Base-by-base conservation (phyloP, 2,113 vertebrate species). In the Calyptommatus sinebrachiatus region DNA sequence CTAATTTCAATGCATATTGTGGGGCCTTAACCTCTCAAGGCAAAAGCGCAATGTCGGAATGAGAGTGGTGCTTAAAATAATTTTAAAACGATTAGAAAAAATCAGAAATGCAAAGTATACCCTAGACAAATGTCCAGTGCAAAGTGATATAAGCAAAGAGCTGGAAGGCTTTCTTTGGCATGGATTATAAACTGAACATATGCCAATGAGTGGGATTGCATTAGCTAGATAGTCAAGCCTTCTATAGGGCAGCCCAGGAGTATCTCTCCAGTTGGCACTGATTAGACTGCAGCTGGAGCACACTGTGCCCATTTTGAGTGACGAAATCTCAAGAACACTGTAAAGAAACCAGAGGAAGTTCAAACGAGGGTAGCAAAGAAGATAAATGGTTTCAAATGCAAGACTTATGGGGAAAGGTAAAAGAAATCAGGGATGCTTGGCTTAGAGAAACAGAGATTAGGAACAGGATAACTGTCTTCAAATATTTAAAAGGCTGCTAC, bases 401-500 rank as follows among this genome's bases (percentile, higher is more conserved):
- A 45, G 50, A 46, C 65, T 24, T 69, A 81, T 75, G 73, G 65
- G 65, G 35, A 75, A 69, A 81, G 35, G 73, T 69, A 75, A 72
- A 75, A 81, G 50, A 65, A 81, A 79, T 71, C 11, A 4, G 41
- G 57, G 69, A 71, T 71, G 60, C 63, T 63, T 69, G 41, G 31
- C n/a, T 75, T 69, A 61, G 31, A 81, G 65, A 74, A 68, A 78
- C 63, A 63, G 57, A 81, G 26, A 75, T 75, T 60, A 81, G 29
- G 63, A 67, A 74, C 50, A 80, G 68, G 50, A 75, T 74, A 81
- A 74, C 71, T 16, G 65, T 69, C 65, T 81, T 74, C 72, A 81
- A 81, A 69, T 73, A 81, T 75, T 74, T 81, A 74, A 73, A 81
- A 75, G 65, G 20, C 63, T 78, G 50, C 77, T 78, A 61, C 24